Percentiles rank a stretch among this genome's conserved stretches.
These are phyloP conservation scores for Philaethria dido DNA, from an alignment of 2,888 invertebrate species.

Conservation along the genomic window DNA sequence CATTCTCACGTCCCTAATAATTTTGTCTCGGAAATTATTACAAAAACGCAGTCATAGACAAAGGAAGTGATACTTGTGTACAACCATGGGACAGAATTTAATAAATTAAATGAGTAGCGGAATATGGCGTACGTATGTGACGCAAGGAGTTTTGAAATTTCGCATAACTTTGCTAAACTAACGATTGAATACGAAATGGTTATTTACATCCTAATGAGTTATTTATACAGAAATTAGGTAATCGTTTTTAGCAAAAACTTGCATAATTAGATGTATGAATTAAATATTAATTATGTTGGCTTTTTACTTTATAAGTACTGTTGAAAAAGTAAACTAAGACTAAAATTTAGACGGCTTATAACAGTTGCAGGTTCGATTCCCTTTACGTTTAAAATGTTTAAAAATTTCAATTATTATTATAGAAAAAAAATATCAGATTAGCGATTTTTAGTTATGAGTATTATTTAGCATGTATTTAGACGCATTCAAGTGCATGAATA, in stretches of 20 bases:
- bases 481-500: too few relatives aligned
- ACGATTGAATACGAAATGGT: constrained; percentile 36
- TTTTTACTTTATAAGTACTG: too few relatives aligned
- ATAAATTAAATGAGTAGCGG: constrained; percentile 45
- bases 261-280: background rate
- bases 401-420: too few relatives aligned
- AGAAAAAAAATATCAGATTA: too few relatives aligned
- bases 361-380: too few relatives aligned
- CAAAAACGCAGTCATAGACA: constrained; percentile 77
- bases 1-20: constrained; percentile 81
- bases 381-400: too few relatives aligned
- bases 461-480: too few relatives aligned
- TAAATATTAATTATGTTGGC: background rate
- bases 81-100: constrained; percentile 59
- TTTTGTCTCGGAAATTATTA: constrained; percentile 75
- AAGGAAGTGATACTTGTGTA: constrained; percentile 72
- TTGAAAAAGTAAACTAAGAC: too few relatives aligned
- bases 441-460: too few relatives aligned
- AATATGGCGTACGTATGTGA: constrained; percentile 16
- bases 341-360: too few relatives aligned
- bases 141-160: constrained; percentile 38
- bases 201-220: constrained; percentile 38
- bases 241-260: constrained; percentile 24
- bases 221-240: constrained; percentile 41
- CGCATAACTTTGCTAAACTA: constrained; percentile 28